phyloP scores from a whole-genome alignment of 2,113 vertebrate genomes.

The Acanthisitta chloris region DNA sequence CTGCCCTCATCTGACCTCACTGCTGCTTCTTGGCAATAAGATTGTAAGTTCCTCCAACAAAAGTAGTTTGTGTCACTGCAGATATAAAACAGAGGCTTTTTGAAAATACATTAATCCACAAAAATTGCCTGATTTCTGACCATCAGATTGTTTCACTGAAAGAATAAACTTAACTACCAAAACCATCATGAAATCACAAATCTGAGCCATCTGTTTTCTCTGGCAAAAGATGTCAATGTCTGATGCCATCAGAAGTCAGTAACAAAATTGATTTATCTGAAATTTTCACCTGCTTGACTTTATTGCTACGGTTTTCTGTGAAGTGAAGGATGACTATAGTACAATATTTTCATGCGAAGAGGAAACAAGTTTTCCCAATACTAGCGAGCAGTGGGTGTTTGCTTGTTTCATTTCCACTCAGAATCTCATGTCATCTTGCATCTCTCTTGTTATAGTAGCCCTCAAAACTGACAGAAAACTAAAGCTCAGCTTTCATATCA shows the following conservation, averaged over 20 bases:
- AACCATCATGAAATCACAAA: neutral
- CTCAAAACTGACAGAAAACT: neutral
- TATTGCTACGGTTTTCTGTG: neutral
- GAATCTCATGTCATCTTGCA: neutral
- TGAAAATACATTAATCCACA: neutral
- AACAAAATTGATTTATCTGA: neutral
- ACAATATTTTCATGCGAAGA: neutral
- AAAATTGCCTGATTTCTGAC: neutral
- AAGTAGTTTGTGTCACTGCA: neutral
- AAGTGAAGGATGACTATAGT: neutral
- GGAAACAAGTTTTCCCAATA: neutral
- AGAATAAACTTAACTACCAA: neutral
- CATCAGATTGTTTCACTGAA: neutral
- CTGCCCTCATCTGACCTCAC: neutral
- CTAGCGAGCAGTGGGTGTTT: rapidly evolving
- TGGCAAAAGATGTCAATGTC: neutral
- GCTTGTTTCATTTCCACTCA: neutral
- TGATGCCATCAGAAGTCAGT: neutral
- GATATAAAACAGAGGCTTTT: neutral
- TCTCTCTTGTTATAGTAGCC: neutral
- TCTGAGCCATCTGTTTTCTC: neutral
- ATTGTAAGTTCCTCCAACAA: neutral
- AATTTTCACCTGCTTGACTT: neutral
- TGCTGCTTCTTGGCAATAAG: neutral
- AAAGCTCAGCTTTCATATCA: neutral